Percentiles rank a stretch among this genome's conserved stretches.
phyloP scores from a whole-genome alignment of 2,888 invertebrate species.

The Serripes groenlandicus region DNA sequence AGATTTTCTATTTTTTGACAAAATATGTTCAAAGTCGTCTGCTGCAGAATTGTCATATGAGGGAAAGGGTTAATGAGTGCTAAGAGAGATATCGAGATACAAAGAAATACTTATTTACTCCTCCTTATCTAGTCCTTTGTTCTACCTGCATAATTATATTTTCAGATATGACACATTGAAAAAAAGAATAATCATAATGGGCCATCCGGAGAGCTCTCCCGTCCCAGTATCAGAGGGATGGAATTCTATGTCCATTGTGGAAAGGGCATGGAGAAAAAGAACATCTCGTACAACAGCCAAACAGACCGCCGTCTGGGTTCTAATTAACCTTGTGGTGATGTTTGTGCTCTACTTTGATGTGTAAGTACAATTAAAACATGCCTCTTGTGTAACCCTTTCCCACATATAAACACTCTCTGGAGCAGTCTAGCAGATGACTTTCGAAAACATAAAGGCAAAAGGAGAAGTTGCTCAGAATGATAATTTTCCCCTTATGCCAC shows the following conservation, averaged over 20 bases:
- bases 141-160: no score
- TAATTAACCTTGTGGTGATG: conserved; percentile 71
- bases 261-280: conserved; percentile 75
- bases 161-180: no score
- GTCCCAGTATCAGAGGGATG: neutral
- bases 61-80: no score
- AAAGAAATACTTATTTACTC: no score
- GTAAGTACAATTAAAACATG: no score
- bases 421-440: neutral
- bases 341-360: conserved; percentile 76
- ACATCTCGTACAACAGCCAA: conserved; percentile 71
- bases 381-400: neutral
- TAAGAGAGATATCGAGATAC: no score
- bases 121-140: no score
- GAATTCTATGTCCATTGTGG: conserved; percentile 68
- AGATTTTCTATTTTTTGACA: no score
- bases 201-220: conserved; percentile 40
- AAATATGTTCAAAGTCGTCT: no score
- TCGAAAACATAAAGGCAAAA: neutral
- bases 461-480: neutral
- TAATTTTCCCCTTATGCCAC: neutral
- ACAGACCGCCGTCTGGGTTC: conserved; percentile 71
- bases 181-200: conserved; percentile 39
- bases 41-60: no score
- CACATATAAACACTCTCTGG: neutral